A percentile compares a stretch with the other conserved stretches of the same genome.
Evolutionary conservation across 1,140 invertebrate species (phyloP).

Genomic region (Diachasma alloeum): DNA sequence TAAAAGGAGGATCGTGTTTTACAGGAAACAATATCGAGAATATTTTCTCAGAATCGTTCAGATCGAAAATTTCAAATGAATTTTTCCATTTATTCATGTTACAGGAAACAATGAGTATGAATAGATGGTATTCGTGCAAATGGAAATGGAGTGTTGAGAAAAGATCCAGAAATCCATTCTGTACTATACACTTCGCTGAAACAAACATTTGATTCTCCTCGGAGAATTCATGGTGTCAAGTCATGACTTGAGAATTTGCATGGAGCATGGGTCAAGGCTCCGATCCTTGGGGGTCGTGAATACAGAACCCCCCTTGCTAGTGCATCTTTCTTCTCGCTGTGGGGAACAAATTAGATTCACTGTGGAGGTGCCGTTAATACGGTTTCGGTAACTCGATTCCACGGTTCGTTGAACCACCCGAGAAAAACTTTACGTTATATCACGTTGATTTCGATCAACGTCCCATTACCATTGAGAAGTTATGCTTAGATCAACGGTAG

Average conservation of each 20-base stretch:
- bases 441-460: conserved; percentile 26
- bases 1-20: no score
- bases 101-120: no score
- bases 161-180: neutral
- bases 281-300: neutral
- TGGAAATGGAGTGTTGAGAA: neutral
- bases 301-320: neutral
- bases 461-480: conserved; percentile 21
- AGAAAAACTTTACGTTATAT: conserved; percentile 7
- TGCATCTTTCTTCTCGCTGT: conserved; percentile 18
- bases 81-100: no score
- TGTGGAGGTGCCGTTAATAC: conserved; percentile 28
- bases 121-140: neutral
- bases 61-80: no score
- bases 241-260: conserved; percentile 1
- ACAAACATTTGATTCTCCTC: neutral
- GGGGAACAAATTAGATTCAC: conserved; percentile 29
- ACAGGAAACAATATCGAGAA: no score
- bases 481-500: neutral
- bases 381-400: conserved; percentile 28
- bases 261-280: neutral
- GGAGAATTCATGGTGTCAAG: neutral
- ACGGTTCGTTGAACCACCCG: conserved; percentile 9
- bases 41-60: no score
- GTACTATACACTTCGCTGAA: neutral